Evolutionary conservation across 2,113 vertebrate genomes (phyloP), one percentile per base, ranked within the genome.

Genomic region (Odontesthes bonariensis): DNA sequence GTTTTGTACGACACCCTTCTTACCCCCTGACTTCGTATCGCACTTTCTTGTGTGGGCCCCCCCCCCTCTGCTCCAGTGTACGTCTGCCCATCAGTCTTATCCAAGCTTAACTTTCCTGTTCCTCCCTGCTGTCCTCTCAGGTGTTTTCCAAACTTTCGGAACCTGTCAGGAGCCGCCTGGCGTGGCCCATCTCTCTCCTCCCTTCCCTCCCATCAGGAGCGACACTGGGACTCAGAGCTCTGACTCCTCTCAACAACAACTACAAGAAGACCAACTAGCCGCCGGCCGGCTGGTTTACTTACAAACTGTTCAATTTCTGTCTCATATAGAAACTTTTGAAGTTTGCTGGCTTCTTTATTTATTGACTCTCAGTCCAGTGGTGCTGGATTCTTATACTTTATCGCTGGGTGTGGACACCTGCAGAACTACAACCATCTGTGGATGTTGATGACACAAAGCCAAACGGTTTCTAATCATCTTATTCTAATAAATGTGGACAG

Each of bases 111-210:
- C 75, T 67, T 68, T 60, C 17, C 74, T 44, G 31, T 72, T 75
- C 86, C 75, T 86, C 61, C 82, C 76, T 0, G 64, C 77, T 96
- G 83, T 97, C 73, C 96, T 91, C 91, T 72, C 95, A 98, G 97
- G 96, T 98, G 84, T 93, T 97, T 95, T 96, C 95, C 95, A 96
- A 96, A 96, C 92, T 98, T 83, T 95, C 93, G 92, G 94, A 95
- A 94, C 96, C 95, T 14, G 93, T 95, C 93, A 95, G 94, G 95
- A 94, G 94, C 86, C 94, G 94, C 93, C 88, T 94, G 86, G 73
- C 94, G 78, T 95, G 93, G 91, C 95, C 89, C 46, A 14, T 79
- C 94, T 93, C 95, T 91, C 88, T 96, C 66, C 94, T 96, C 58
- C 90, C 95, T 87, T 90, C 87, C 16, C 91, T 95, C 59, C 94